Base-by-base conservation (phyloP, 2,797 vertebrate genomes). In the Hyperoplus lanceolatus region DNA sequence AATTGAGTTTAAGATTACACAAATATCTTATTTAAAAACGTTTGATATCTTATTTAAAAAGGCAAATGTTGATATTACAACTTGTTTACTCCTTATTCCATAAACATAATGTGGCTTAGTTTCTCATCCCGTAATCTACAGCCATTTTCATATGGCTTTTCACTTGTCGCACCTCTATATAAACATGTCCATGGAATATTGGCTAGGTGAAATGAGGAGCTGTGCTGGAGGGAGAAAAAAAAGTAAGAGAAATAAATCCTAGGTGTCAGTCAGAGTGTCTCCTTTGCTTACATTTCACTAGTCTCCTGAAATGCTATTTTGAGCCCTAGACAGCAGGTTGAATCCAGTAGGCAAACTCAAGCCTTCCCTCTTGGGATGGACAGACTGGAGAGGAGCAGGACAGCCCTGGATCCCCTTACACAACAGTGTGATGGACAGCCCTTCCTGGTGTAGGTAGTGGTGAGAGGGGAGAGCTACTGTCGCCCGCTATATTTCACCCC, bases 241-340 rank as follows among this genome's bases (percentile, higher is more conserved):
- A 83, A 77, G 77, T 76, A 73, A 70, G 75, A 76, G 77, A 66
- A 66, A 78, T 83, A 84, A 90, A 87, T 91, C 88, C 83, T 79
- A 85, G 87, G 92, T 95, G 93, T 95, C 93, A 93, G 90, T 90
- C 92, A 93, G 90, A 90, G 91, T 88, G 91, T 93, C 92, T 93
- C 90, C 90, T 93, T 91, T 94, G 93, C 93, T 95, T 94, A 94
- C 91, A 94, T 95, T 95, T 94, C 93, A 94, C 90, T 90, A 89
- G 90, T 92, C 92, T 92, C 91, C 90, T 91, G 91, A 94, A 95
- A 91, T 91, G 93, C 93, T 96, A 95, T 96, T 95, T 94, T 95
- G 92, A 95, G 94, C 89, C 86, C 84, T 86, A 93, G 94, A 95
- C 93, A 92, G 92, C 92, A 92, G 92, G 90, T 94, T 95, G 93